phyloP scores from a whole-genome alignment of 2,797 vertebrate species.

The Hozukius guyotensis region DNA sequence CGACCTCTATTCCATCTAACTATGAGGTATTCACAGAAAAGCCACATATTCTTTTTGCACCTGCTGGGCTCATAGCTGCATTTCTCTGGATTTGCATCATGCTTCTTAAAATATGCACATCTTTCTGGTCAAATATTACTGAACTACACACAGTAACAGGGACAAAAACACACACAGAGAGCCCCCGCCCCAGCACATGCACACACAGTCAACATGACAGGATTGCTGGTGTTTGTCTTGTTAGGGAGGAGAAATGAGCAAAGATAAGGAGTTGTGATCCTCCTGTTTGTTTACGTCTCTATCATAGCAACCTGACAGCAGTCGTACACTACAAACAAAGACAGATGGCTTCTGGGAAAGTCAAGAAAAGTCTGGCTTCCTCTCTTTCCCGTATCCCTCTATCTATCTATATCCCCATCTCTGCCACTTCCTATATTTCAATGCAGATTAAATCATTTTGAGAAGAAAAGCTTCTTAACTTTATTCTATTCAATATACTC shows the following conservation, averaged over 20 bases:
- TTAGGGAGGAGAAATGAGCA: conserved; percentile 63
- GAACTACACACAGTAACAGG: conserved; percentile 15
- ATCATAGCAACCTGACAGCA: conserved; percentile 65
- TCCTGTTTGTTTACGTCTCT: conserved; percentile 68
- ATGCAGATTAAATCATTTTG: background rate
- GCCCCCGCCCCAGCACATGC: background rate
- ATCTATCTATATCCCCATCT: conserved; percentile 11
- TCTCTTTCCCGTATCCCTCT: conserved; percentile 6
- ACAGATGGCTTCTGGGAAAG: conserved; percentile 56
- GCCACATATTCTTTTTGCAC: background rate
- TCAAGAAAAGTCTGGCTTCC: conserved; percentile 20
- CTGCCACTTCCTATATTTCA: background rate
- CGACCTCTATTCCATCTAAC: background rate
- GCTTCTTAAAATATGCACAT: conserved; percentile 21
- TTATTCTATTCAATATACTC: background rate
- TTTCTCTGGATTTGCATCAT: conserved; percentile 46
- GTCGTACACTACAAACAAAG: conserved; percentile 61
- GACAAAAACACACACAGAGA: background rate
- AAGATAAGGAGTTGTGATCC: conserved; percentile 69
- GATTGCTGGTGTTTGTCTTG: conserved; percentile 69
- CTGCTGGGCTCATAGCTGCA: background rate
- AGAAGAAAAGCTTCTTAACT: background rate
- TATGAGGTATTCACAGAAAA: background rate
- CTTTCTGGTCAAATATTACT: conserved; percentile 37
- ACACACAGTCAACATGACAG: conserved; percentile 55